Evolutionary conservation across 2,797 vertebrate genomes (phyloP), one percentile per base, ranked within the genome.

Genomic region (Peromyscus nudipes): DNA sequence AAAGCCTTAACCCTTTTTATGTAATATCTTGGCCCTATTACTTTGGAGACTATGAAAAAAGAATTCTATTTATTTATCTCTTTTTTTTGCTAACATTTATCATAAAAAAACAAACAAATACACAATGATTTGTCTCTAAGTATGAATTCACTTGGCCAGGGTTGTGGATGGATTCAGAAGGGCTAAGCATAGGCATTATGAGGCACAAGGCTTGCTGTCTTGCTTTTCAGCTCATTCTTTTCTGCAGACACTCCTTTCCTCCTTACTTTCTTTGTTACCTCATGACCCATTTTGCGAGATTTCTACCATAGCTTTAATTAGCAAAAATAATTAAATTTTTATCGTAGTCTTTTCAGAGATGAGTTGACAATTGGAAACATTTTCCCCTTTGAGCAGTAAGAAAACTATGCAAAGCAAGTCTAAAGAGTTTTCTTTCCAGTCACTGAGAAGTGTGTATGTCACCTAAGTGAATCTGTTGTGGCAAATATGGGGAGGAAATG

Each of bases 1-100:
- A 89, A 96, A 98, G 93, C 60, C 91, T 96, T 97, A 93, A 93
- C 4, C 87, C 8, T 4, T 34, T 83, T 16, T 87, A 16, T 92
- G 79, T 34, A 60, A 52, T 94, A 80, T 92, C 4, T 94, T 95
- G 95, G 14, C 14, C 14, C 31, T 95, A 92, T 95, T 95, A 40
- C n/a, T 55, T 96, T 92, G 62, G 17, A 27, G 55, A 21, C 86
- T 27, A 64, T 89, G 17, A 96, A 91, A 64, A 77, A 77, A 34
- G 4, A 46, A 62, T 82, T 82, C 11, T 71, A 73, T 64, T 62
- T 27, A 67, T 52, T 16, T 27, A 46, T 23, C 27, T 85, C 16
- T 60, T 9, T 52, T 23, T 9, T 52, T 60, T 69, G 9, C 21
- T 60, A 75, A 31, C 27, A 89, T 9, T 52, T 29, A n/a, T 9